Conservation (phyloP, 2,888 invertebrate genomes). For the Adelognathus sp. region DNA sequence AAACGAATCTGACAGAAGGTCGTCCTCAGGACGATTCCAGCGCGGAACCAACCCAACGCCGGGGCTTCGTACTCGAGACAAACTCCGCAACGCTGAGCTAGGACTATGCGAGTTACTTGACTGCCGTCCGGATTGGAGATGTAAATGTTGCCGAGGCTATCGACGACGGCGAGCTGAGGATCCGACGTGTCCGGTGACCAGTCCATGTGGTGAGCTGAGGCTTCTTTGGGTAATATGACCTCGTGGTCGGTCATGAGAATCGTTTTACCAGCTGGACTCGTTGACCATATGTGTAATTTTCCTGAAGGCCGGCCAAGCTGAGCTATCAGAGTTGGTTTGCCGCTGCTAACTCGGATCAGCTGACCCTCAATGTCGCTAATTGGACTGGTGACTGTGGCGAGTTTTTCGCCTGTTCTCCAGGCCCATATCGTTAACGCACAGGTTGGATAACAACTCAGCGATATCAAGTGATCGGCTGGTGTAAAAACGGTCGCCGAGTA, state of each 20-base stretch:
- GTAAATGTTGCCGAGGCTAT: slow-evolving; percentile 70
- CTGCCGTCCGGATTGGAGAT: slow-evolving; percentile 69
- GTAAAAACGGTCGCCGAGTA: slow-evolving; percentile 73
- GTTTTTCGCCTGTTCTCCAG: slow-evolving; percentile 85
- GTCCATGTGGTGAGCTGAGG: slow-evolving; percentile 63
- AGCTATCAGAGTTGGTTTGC: slow-evolving; percentile 64
- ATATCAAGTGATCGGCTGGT: slow-evolving; percentile 67
- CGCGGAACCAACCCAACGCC: slow-evolving; percentile 71
- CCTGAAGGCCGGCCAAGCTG: slow-evolving; percentile 72
- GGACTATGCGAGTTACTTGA: slow-evolving; percentile 66
- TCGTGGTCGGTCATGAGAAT: slow-evolving; percentile 63
- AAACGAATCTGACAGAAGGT: slow-evolving; percentile 76
- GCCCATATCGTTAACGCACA: slow-evolving; percentile 85
- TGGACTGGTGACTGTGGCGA: slow-evolving; percentile 77
- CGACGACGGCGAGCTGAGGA: slow-evolving; percentile 70
- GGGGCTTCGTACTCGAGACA: slow-evolving; percentile 69
- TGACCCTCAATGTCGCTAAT: slow-evolving; percentile 71
- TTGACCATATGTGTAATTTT: slow-evolving; percentile 71
- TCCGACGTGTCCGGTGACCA: slow-evolving; percentile 69
- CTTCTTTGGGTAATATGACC: slow-evolving; percentile 65
- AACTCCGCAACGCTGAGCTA: slow-evolving; percentile 67
- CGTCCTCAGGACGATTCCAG: slow-evolving; percentile 73
- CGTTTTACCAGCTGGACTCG: slow-evolving; percentile 59
- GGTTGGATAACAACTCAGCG: slow-evolving; percentile 68
- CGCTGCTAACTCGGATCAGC: slow-evolving; percentile 62